Evolutionary conservation across 1,140 invertebrate species (phyloP).

Genomic region (Drosophila eugracilis): DNA sequence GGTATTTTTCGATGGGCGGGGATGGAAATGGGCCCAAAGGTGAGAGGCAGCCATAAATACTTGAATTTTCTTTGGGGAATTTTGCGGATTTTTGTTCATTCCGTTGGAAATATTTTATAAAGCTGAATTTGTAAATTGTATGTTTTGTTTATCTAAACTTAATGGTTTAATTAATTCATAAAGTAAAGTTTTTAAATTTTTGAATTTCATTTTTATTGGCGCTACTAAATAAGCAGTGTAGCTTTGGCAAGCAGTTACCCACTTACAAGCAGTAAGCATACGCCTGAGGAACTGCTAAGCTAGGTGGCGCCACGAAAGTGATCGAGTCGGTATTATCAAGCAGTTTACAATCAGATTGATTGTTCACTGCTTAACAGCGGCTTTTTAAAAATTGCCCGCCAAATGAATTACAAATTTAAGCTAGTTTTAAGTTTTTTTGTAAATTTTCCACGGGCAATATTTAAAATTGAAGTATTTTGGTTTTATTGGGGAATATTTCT

Average conservation of each 20-base stretch:
- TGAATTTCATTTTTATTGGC: background rate
- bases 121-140: too few species aligned
- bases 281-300: background rate
- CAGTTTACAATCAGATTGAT: background rate
- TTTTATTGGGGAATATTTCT: too few species aligned
- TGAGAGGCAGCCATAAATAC: constrained; percentile 1
- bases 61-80: background rate
- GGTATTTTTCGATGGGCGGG: constrained; percentile 15
- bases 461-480: too few species aligned
- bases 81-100: background rate
- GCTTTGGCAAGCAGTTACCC: background rate
- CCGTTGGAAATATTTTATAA: too few species aligned
- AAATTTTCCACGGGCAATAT: too few species aligned
- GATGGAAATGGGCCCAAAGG: constrained; percentile 15
- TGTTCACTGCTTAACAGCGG: background rate
- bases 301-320: constrained; percentile 1
- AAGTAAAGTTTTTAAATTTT: background rate
- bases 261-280: background rate
- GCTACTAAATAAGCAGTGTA: background rate
- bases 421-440: too few species aligned
- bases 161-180: background rate
- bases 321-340: background rate
- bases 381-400: too few species aligned
- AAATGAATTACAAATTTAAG: background rate
- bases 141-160: background rate